Evolutionary conservation across 2,888 invertebrate genomes (phyloP).

Genomic region (Scaptomyza cyrtandrae): DNA sequence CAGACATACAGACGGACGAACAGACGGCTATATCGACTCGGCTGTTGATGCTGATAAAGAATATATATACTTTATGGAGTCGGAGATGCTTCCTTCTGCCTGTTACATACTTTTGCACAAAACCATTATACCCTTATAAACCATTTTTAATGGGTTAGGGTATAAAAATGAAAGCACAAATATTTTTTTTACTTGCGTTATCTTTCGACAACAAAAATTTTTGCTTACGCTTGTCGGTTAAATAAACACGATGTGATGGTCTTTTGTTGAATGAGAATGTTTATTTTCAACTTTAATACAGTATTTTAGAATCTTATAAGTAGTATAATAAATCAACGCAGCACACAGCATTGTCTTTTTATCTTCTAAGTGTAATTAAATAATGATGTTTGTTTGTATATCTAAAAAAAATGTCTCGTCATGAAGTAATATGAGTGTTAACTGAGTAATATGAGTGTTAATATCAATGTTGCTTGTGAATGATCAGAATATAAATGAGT

Average conservation of each 20-base stretch:
- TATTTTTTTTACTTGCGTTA: not conserved
- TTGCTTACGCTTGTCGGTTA: not conserved
- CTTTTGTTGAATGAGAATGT: constrained; percentile 45
- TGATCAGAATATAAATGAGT: constrained; percentile 15
- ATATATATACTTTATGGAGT: too few relatives aligned
- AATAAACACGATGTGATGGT: constrained; percentile 1
- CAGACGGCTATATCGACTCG: too few relatives aligned
- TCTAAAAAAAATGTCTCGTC: constrained; percentile 42
- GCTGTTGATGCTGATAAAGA: too few relatives aligned
- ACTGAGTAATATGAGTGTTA: constrained; percentile 29
- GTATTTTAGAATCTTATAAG: constrained; percentile 33
- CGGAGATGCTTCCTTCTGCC: too few relatives aligned
- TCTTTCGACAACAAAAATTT: not conserved
- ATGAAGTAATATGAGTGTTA: constrained; percentile 21
- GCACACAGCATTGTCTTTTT: constrained; percentile 1
- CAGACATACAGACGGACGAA: too few relatives aligned
- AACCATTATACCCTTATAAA: too few relatives aligned
- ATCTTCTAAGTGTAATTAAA: constrained; percentile 26
- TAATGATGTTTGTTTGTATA: constrained; percentile 4
- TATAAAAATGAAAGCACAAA: not conserved
- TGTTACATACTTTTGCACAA: too few relatives aligned
- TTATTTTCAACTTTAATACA: constrained; percentile 50
- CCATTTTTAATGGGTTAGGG: too few relatives aligned
- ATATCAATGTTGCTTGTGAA: constrained; percentile 26
- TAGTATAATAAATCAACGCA: constrained; percentile 39